Conservation (phyloP, 2,888 invertebrate genomes). For the Thumatha senex region DNA sequence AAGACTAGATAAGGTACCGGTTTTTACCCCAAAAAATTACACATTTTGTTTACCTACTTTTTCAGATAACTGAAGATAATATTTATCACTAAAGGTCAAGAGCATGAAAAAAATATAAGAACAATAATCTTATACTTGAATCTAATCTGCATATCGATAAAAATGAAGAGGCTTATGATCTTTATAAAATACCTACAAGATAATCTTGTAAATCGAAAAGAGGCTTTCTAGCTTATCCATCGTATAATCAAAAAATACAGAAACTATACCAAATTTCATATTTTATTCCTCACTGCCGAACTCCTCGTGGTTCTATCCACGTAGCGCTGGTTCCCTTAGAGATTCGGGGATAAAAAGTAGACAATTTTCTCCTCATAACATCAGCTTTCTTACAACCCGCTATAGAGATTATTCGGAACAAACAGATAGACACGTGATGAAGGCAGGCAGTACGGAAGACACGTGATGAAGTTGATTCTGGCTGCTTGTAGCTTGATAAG, state of each 20-base stretch:
- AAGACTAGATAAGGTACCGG: not conserved
- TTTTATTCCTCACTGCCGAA: too few species aligned
- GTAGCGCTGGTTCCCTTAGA: too few species aligned
- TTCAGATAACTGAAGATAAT: not conserved
- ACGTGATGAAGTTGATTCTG: too few species aligned
- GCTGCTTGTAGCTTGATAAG: too few species aligned
- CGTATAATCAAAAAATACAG: not conserved
- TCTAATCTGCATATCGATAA: not conserved
- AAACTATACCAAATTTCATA: too few species aligned
- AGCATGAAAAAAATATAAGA: not conserved
- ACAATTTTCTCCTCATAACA: too few species aligned
- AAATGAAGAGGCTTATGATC: not conserved
- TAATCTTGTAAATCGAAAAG: not conserved
- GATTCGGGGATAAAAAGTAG: too few species aligned
- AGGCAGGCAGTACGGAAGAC: too few species aligned
- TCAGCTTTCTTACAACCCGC: too few species aligned
- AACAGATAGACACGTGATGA: too few species aligned
- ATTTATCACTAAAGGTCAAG: not conserved
- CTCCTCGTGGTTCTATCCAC: too few species aligned
- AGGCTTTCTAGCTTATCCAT: not conserved
- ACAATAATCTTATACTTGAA: not conserved
- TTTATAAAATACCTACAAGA: not conserved
- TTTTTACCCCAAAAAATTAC: not conserved
- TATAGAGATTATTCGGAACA: too few species aligned
- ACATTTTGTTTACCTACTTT: not conserved